Evolutionary conservation across 2,113 vertebrate genomes (phyloP).

Genomic region (Salvator merianae): DNA sequence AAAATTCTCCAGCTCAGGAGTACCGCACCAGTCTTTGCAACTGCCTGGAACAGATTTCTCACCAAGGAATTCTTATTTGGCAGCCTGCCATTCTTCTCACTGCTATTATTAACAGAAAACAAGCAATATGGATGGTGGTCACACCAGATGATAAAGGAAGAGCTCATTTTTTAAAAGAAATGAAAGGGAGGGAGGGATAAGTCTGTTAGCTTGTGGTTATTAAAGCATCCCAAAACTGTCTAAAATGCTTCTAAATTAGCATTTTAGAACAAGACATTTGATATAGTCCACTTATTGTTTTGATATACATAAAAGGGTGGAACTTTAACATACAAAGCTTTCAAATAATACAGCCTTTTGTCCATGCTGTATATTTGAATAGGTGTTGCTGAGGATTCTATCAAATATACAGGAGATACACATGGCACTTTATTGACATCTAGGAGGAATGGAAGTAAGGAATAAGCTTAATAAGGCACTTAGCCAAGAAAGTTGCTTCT

Average conservation of each 20-base stretch:
- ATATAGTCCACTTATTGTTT: not conserved
- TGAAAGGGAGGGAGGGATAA: not conserved
- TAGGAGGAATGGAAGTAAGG: no score
- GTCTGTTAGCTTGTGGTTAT: not conserved
- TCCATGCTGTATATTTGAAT: not conserved
- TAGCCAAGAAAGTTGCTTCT: no score
- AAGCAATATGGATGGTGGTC: not conserved
- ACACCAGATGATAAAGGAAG: not conserved
- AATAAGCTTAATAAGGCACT: no score
- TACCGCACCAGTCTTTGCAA: not conserved
- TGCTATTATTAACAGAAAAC: not conserved
- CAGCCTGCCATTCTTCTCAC: not conserved
- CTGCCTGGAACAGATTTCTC: not conserved
- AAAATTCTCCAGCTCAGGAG: not conserved
- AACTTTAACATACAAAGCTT: not conserved
- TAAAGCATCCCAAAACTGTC: not conserved
- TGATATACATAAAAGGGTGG: not conserved
- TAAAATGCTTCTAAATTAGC: not conserved
- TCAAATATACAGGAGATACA: no score
- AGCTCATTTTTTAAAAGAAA: not conserved
- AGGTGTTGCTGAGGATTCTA: not conserved
- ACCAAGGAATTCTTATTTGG: conserved; percentile 4
- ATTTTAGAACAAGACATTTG: not conserved
- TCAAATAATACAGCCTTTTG: not conserved
- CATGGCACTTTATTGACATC: no score